phyloP scores from a whole-genome alignment of 2,797 vertebrate genomes.

The Thunnus albacares region DNA sequence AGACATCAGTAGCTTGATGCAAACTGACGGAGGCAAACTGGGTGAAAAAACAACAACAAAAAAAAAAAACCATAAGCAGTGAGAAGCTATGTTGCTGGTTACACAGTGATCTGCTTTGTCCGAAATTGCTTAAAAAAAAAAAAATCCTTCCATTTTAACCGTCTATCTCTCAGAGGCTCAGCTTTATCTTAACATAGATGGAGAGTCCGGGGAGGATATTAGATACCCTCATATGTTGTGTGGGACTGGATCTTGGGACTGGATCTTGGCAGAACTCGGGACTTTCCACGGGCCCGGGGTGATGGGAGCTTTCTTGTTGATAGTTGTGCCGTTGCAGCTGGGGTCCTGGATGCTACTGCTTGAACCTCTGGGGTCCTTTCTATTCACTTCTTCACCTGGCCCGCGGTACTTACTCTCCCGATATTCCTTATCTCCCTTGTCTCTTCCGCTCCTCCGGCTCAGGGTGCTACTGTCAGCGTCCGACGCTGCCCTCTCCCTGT shows the following conservation, averaged over 20 bases:
- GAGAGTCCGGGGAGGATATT: constrained; percentile 23
- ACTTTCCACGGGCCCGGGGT: constrained; percentile 97
- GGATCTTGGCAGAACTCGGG: constrained; percentile 88
- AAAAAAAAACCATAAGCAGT: constrained; percentile 36
- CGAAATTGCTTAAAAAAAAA: constrained; percentile 19
- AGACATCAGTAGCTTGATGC: constrained; percentile 57
- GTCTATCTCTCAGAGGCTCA: constrained; percentile 56
- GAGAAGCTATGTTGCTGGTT: constrained; percentile 73
- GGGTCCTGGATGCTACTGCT: constrained; percentile 82
- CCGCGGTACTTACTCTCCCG: constrained; percentile 71
- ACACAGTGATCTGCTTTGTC: constrained; percentile 82
- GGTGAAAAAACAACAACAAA: constrained; percentile 45
- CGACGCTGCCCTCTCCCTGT: constrained; percentile 67
- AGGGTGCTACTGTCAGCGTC: constrained; percentile 70
- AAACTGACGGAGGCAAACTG: constrained; percentile 73
- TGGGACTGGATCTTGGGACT: constrained; percentile 87
- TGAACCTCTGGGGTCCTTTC: constrained; percentile 77
- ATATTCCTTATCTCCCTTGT: constrained; percentile 68
- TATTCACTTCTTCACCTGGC: constrained; percentile 54
- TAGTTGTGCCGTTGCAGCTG: constrained; percentile 77
- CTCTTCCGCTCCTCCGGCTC: constrained; percentile 47
- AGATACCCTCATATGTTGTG: constrained; percentile 64
- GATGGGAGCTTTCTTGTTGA: constrained; percentile 87
- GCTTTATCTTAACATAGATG: constrained; percentile 22
- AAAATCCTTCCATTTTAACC: constrained; percentile 45